Conservation (phyloP, 1,140 invertebrate genomes). For the Palaemon carinicauda region DNA sequence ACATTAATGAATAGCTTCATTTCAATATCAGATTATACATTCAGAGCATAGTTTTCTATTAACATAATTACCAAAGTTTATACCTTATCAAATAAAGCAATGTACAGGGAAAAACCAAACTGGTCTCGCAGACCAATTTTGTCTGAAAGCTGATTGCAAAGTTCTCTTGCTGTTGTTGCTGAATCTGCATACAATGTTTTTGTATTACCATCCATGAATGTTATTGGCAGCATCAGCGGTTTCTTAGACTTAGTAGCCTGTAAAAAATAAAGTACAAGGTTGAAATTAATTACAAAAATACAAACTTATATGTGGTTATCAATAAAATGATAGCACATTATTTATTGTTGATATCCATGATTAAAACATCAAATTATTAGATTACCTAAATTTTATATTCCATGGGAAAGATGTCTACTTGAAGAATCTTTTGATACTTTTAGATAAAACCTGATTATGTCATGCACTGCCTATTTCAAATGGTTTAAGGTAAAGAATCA, state of each 20-base stretch:
- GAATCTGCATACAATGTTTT: constrained; percentile 97
- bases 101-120: constrained; percentile 98
- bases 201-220: constrained; percentile 99
- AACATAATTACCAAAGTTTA: not conserved
- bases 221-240: constrained; percentile 97
- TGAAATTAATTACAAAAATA: not conserved
- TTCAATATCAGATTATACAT: no score
- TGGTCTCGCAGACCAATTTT: constrained; percentile 95
- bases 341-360: no score
- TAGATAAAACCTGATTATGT: no score
- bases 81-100: constrained; percentile 98
- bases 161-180: constrained; percentile 94
- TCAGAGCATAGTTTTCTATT: no score
- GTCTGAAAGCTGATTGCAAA: constrained; percentile 96
- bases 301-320: not conserved
- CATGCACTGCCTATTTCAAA: no score
- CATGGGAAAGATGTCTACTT: no score
- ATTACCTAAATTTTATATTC: no score
- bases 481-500: no score
- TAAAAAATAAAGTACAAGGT: constrained; percentile 61
- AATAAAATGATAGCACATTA: no score
- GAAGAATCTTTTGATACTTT: no score
- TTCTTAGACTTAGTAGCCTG: constrained; percentile 98
- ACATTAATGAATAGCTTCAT: no score
- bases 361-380: no score